A percentile compares a stretch with the other conserved stretches of the same genome.
Evolutionary conservation across 2,888 invertebrate species (phyloP).

Genomic region (Hermaeophaga mercurialis): DNA sequence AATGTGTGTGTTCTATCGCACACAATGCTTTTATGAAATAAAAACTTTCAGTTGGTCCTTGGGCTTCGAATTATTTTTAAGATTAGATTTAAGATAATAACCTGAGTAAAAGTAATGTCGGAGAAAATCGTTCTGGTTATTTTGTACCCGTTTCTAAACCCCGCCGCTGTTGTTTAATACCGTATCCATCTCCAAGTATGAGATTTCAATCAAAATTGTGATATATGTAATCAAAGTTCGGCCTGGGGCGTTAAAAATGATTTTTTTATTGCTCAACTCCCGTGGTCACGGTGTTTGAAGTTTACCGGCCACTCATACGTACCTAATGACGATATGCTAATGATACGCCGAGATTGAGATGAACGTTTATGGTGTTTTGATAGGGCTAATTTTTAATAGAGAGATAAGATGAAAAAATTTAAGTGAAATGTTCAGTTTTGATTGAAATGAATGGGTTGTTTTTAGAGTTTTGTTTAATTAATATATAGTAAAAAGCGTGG

Average conservation of each 20-base stretch:
- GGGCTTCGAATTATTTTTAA: too few relatives aligned
- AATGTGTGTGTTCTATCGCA: too few relatives aligned
- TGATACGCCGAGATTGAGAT: neutral
- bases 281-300: conserved; percentile 13
- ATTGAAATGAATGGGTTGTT: too few relatives aligned
- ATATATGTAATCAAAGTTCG: conserved; percentile 23
- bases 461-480: too few relatives aligned
- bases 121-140: too few relatives aligned
- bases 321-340: conserved; percentile 11
- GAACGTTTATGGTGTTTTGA: conserved; percentile 5
- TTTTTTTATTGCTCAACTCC: conserved; percentile 17
- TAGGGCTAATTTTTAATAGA: neutral
- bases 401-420: too few relatives aligned
- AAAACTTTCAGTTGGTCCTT: too few relatives aligned
- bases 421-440: too few relatives aligned
- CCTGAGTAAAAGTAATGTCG: too few relatives aligned
- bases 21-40: too few relatives aligned
- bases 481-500: too few relatives aligned
- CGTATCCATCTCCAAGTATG: neutral
- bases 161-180: neutral
- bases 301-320: conserved; percentile 6
- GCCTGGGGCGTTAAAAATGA: conserved; percentile 9
- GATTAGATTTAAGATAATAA: too few relatives aligned
- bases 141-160: neutral
- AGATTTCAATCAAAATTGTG: conserved; percentile 20